These are phyloP conservation scores for Nothoprocta perdicaria DNA, from an alignment of 2,113 vertebrate genomes.

Conservation along the genomic window DNA sequence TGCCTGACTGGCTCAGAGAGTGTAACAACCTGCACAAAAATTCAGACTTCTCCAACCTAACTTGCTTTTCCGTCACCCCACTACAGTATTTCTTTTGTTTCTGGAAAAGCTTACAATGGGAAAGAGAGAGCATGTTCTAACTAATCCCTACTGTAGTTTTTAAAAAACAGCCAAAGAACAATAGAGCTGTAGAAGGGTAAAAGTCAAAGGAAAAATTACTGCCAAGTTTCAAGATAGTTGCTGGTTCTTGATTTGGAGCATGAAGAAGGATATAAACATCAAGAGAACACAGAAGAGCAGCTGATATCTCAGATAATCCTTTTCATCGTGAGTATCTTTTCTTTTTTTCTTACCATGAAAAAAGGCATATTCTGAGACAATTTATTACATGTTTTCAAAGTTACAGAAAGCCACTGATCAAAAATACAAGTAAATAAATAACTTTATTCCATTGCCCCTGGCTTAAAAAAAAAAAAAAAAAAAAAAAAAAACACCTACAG, in stretches of 20 bases:
- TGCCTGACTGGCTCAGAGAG: neutral
- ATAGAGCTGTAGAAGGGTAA: neutral
- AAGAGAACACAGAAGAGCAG: neutral
- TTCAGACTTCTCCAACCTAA: neutral
- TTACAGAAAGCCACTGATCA: neutral
- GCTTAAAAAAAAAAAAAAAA: too few species aligned
- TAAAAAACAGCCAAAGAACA: neutral
- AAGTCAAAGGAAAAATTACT: neutral
- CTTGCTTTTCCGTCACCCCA: neutral
- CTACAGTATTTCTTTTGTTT: neutral
- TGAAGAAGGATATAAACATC: neutral
- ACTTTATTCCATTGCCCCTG: too few species aligned
- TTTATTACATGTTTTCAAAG: neutral
- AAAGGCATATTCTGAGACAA: neutral
- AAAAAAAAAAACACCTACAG: too few species aligned
- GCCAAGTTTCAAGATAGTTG: neutral
- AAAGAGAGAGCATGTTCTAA: neutral
- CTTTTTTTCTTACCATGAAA: neutral
- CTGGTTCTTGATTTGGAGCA: neutral
- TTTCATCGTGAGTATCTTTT: too few species aligned
- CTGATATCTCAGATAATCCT: neutral
- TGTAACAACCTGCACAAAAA: neutral
- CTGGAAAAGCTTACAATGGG: accelerated
- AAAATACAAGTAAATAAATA: neutral
- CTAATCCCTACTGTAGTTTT: accelerated